A percentile compares a stretch with the other conserved stretches of the same genome.
These are phyloP conservation scores for Polyergus mexicanus DNA, from an alignment of 1,140 invertebrate species.

Conservation along the genomic window DNA sequence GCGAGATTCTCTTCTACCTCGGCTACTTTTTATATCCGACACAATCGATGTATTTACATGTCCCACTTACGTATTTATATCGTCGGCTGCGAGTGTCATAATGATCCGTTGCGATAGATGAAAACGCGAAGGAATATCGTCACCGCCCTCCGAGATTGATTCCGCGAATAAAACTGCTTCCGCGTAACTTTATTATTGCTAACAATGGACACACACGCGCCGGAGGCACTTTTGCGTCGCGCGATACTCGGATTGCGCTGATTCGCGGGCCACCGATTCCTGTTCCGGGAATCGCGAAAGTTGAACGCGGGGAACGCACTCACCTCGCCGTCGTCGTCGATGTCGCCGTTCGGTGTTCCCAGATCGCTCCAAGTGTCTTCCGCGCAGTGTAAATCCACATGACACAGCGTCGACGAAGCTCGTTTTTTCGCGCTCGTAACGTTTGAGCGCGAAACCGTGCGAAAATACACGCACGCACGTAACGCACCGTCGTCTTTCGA, in stretches of 20 bases:
- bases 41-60: constrained; percentile 67
- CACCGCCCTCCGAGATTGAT: not conserved
- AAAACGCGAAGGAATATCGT: not conserved
- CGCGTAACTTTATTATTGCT: constrained; percentile 5
- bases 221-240: not conserved
- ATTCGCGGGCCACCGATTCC: not conserved
- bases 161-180: constrained; percentile 25
- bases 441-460: not conserved
- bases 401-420: not conserved
- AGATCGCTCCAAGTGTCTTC: constrained; percentile 6
- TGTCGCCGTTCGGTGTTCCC: constrained; percentile 9
- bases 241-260: not conserved
- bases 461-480: constrained; percentile 6
- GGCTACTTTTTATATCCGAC: constrained; percentile 7
- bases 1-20: constrained; percentile 1
- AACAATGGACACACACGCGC: too few species aligned
- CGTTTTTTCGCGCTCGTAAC: not conserved
- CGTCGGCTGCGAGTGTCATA: not conserved
- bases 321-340: constrained; percentile 6
- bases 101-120: not conserved
- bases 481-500: constrained; percentile 33
- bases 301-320: constrained; percentile 7
- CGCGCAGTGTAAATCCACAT: constrained; percentile 14
- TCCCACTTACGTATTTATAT: constrained; percentile 63
- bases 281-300: constrained; percentile 3